Evolutionary conservation across 92 coral and sea anemone genomes (phyloP).

Genomic region (Siderastrea siderea): DNA sequence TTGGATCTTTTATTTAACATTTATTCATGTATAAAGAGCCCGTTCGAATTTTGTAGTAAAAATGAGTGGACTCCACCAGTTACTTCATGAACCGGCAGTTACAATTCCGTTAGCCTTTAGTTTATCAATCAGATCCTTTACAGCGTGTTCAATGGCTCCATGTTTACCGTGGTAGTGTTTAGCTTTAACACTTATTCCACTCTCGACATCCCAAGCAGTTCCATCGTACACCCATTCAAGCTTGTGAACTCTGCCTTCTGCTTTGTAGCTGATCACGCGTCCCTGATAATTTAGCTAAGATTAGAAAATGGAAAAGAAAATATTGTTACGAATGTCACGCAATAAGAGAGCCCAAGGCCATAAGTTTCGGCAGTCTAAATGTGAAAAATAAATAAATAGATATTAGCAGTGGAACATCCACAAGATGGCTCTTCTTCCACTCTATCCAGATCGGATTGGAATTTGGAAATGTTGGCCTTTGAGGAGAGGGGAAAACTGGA

Average conservation of each 20-base stretch:
- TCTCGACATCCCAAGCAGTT: conserved; percentile 58
- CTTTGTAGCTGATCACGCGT: conserved; percentile 56
- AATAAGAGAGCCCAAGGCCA: too few relatives aligned
- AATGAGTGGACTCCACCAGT: not conserved
- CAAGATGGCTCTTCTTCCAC: too few relatives aligned
- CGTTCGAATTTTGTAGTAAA: not conserved
- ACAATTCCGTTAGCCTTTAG: conserved; percentile 39
- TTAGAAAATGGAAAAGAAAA: not conserved
- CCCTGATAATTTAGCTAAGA: conserved; percentile 50
- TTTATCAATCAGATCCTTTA: conserved; percentile 41
- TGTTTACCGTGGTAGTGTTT: conserved; percentile 22
- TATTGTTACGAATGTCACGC: not conserved
- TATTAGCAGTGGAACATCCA: too few relatives aligned
- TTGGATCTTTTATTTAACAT: too few relatives aligned
- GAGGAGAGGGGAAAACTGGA: too few relatives aligned
- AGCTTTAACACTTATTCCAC: conserved; percentile 22
- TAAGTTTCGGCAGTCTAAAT: too few relatives aligned
- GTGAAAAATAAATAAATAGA: too few relatives aligned
- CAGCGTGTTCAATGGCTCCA: conserved; percentile 45
- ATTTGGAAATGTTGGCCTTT: too few relatives aligned
- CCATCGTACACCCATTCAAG: conserved; percentile 59
- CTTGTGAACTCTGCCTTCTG: conserved; percentile 46
- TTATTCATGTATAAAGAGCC: too few relatives aligned
- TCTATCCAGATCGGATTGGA: too few relatives aligned
- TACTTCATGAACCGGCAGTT: not conserved